These are phyloP conservation scores for Haliclystus octoradiatus DNA, from an alignment of 30 jellyfish, hydroid and myxozoan species.

Conservation along the genomic window DNA sequence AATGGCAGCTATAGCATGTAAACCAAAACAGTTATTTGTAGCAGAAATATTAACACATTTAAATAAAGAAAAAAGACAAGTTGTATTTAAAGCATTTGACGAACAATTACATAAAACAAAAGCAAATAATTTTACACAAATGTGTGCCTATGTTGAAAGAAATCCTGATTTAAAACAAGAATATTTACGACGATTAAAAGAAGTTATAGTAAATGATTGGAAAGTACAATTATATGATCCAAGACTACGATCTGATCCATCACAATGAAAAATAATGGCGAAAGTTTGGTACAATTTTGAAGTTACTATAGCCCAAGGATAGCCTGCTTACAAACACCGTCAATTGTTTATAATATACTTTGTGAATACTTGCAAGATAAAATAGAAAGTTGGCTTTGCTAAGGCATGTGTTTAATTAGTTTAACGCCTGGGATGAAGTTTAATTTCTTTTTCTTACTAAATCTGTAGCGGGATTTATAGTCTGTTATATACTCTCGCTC, in stretches of 20 bases:
- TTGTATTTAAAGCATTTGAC: conserved; percentile 27
- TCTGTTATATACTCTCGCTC: no score
- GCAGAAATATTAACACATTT: conserved; percentile 30
- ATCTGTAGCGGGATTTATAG: no score
- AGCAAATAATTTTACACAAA: conserved; percentile 25
- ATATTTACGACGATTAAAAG: conserved; percentile 20
- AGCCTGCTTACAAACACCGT: no score
- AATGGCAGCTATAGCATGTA: conserved; percentile 62
- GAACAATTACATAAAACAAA: conserved; percentile 21
- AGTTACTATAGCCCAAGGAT: no score
- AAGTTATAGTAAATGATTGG: conserved; percentile 31
- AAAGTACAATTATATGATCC: conserved; percentile 36
- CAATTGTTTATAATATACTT: no score
- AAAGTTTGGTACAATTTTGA: no score
- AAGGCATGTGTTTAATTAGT: no score
- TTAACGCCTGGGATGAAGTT: no score
- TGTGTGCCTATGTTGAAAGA: conserved; percentile 43
- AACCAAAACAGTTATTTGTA: conserved; percentile 36
- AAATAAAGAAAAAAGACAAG: conserved; percentile 28
- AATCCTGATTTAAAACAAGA: conserved; percentile 48
- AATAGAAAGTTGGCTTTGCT: no score
- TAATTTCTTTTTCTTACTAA: no score
- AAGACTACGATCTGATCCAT: conserved; percentile 22
- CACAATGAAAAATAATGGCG: no score
- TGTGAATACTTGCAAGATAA: no score